Evolutionary conservation across 2,888 invertebrate species (phyloP).

Genomic region (Chironomus riparius): DNA sequence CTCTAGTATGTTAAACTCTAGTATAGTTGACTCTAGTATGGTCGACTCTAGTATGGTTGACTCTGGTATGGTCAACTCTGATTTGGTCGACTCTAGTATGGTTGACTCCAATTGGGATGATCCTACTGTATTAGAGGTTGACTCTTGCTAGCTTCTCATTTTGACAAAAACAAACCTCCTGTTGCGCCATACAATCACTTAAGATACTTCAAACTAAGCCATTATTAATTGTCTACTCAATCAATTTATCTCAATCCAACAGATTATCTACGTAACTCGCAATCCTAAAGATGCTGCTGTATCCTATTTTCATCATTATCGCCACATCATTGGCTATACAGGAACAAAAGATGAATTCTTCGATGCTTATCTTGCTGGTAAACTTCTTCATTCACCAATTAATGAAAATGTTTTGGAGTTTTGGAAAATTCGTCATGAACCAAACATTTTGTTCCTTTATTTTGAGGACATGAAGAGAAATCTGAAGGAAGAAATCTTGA

Average conservation of each 20-base stretch:
- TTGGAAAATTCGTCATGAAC: conserved; percentile 36
- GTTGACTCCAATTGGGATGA: too few species aligned
- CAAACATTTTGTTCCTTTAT: conserved; percentile 37
- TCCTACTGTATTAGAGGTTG: too few species aligned
- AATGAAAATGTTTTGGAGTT: conserved; percentile 40
- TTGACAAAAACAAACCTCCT: too few species aligned
- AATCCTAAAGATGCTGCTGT: conserved; percentile 76
- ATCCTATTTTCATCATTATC: conserved; percentile 56
- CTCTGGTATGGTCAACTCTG: too few species aligned
- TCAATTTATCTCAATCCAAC: conserved; percentile 26
- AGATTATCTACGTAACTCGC: conserved; percentile 69
- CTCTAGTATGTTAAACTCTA: too few species aligned
- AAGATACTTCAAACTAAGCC: too few species aligned
- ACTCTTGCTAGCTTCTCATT: too few species aligned
- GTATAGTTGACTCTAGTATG: too few species aligned
- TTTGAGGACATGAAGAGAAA: conserved; percentile 39
- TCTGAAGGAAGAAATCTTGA: conserved; percentile 33
- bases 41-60: too few species aligned
- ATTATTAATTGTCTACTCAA: too few species aligned
- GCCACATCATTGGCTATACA: conserved; percentile 29
- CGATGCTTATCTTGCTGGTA: conserved; percentile 31
- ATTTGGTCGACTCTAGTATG: too few species aligned
- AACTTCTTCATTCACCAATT: conserved; percentile 37
- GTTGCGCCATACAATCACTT: too few species aligned
- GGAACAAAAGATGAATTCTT: conserved; percentile 31